Evolutionary conservation across 2,888 invertebrate species (phyloP).

Genomic region (Arctia plantaginis): DNA sequence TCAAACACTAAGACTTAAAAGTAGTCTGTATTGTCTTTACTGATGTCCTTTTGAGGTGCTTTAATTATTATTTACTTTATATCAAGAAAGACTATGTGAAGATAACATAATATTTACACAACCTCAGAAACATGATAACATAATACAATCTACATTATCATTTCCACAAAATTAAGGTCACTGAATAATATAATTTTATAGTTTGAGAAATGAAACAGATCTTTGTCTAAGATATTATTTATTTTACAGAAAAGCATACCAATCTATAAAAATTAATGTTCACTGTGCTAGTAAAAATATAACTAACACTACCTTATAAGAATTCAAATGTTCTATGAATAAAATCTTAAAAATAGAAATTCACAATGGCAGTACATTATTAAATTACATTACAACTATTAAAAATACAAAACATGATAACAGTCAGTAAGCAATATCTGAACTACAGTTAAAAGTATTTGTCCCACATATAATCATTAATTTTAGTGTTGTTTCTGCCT

Average conservation of each 20-base stretch:
- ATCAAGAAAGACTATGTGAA: background rate
- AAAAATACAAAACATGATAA: slow-evolving; percentile 43
- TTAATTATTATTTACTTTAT: background rate
- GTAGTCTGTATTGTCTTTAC: too few relatives aligned
- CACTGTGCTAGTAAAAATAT: background rate
- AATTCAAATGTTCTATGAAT: slow-evolving; percentile 35
- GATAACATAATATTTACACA: background rate
- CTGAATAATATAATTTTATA: background rate
- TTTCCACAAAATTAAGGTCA: background rate
- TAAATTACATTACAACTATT: slow-evolving; percentile 23
- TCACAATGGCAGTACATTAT: slow-evolving; percentile 36
- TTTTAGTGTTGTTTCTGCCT: slow-evolving; percentile 66
- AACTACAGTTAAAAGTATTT: slow-evolving; percentile 28
- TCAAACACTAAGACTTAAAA: background rate
- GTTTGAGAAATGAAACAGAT: slow-evolving; percentile 26
- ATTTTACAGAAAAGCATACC: slow-evolving; percentile 40
- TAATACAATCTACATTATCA: background rate
- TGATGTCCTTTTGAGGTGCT: background rate
- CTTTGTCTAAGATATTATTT: slow-evolving; percentile 29
- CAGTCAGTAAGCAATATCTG: slow-evolving; percentile 31
- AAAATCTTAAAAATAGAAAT: slow-evolving; percentile 27
- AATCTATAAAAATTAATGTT: slow-evolving; percentile 15
- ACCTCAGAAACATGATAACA: background rate
- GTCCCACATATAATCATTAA: slow-evolving; percentile 18
- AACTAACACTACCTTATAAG: slow-evolving; percentile 30